A percentile compares a stretch with the other conserved stretches of the same genome.
These are phyloP conservation scores for Melieria omissa DNA, from an alignment of 2,888 invertebrate species.

Conservation along the genomic window DNA sequence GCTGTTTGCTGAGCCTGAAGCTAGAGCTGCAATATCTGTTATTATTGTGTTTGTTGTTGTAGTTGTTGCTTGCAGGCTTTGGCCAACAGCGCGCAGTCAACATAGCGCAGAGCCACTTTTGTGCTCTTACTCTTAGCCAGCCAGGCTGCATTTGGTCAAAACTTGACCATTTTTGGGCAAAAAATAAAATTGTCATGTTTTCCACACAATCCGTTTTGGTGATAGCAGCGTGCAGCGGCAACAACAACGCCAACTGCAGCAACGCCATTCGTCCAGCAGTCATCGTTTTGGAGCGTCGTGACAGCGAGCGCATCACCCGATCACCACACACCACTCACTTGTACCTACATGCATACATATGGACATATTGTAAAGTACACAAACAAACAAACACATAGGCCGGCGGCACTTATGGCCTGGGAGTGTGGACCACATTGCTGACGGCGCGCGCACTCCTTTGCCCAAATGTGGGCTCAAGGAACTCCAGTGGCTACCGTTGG, in stretches of 20 bases:
- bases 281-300: too few relatives aligned
- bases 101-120: too few relatives aligned
- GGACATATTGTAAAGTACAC: too few relatives aligned
- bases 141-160: conserved; percentile 25
- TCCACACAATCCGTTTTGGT: conserved; percentile 13
- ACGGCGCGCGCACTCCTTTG: conserved; percentile 23
- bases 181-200: conserved; percentile 2
- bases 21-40: background rate
- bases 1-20: background rate
- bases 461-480: conserved; percentile 59
- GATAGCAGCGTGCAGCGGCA: background rate
- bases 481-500: conserved; percentile 38
- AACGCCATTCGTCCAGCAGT: too few relatives aligned
- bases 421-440: background rate
- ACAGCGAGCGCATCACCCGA: too few relatives aligned
- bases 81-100: conserved; percentile 13
- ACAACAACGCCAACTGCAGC: conserved; percentile 6
- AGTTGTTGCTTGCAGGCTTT: conserved; percentile 5
- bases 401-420: background rate
- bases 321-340: too few relatives aligned
- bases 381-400: too few relatives aligned
- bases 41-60: conserved; percentile 16
- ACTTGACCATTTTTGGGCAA: conserved; percentile 24
- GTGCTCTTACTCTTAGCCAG: background rate
- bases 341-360: too few relatives aligned